These are phyloP conservation scores for Trachelus stipa DNA, from an alignment of 2,888 invertebrate species.

Conservation along the genomic window DNA sequence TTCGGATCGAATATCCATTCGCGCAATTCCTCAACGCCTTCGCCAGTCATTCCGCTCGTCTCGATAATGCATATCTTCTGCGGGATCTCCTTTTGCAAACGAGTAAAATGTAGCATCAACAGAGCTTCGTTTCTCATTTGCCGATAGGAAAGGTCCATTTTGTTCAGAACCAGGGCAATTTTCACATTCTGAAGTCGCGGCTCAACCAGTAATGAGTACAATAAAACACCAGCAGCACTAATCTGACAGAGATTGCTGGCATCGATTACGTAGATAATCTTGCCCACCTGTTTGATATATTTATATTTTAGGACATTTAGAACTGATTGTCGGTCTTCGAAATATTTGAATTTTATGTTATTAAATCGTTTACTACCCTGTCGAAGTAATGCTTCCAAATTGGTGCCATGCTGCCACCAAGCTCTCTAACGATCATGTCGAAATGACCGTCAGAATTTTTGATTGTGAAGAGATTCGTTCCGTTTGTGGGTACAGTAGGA, in stretches of 20 bases:
- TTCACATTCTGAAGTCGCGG: constrained; percentile 76
- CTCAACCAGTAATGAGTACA: constrained; percentile 82
- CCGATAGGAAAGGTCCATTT: constrained; percentile 88
- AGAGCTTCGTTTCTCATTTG: constrained; percentile 90
- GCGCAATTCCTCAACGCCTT: constrained; percentile 77
- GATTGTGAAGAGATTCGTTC: constrained; percentile 81
- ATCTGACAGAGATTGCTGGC: constrained; percentile 88
- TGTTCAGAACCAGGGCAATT: constrained; percentile 78
- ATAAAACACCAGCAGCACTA: constrained; percentile 83
- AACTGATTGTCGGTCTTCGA: neutral
- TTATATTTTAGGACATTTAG: neutral
- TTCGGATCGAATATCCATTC: constrained; percentile 69
- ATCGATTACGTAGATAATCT: constrained; percentile 84
- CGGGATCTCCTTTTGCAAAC: constrained; percentile 76
- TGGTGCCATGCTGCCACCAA: constrained; percentile 86
- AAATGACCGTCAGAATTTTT: constrained; percentile 69
- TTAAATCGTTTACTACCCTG: constrained; percentile 55
- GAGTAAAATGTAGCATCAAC: constrained; percentile 81
- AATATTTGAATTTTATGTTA: constrained; percentile 1
- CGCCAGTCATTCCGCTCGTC: constrained; percentile 79
- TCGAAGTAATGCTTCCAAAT: constrained; percentile 84
- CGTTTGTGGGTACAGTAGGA: constrained; percentile 83
- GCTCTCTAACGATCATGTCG: constrained; percentile 75
- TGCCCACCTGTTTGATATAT: constrained; percentile 44
- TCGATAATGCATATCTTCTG: constrained; percentile 79